A percentile compares a stretch with the other conserved stretches of the same genome.
Evolutionary conservation across 2,888 invertebrate genomes (phyloP).

Genomic region (Zele albiditarsus): DNA sequence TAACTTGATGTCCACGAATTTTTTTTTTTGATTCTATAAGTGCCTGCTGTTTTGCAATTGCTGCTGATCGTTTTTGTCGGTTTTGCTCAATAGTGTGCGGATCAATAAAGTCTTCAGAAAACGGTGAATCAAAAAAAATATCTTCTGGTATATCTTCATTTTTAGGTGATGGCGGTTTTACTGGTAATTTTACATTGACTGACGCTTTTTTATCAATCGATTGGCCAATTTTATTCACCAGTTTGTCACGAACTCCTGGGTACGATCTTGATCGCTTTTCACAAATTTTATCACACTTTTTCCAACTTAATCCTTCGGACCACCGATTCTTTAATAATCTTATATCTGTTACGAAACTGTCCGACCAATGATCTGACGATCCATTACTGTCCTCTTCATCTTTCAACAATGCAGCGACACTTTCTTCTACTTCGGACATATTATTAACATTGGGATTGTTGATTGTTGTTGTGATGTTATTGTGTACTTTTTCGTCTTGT

Average conservation of each 20-base stretch:
- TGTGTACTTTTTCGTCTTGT: not conserved
- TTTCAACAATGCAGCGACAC: slow-evolving; percentile 66
- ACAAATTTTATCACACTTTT: not conserved
- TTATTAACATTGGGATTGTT: slow-evolving; percentile 20
- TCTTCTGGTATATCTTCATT: slow-evolving; percentile 52
- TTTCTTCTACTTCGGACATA: slow-evolving; percentile 66
- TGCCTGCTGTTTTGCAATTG: slow-evolving; percentile 62
- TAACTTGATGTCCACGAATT: slow-evolving; percentile 54
- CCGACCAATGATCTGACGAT: slow-evolving; percentile 18
- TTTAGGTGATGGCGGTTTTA: slow-evolving; percentile 11
- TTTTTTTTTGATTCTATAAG: slow-evolving; percentile 60
- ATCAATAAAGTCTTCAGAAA: slow-evolving; percentile 41
- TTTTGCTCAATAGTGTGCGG: slow-evolving; percentile 40
- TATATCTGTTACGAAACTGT: not conserved
- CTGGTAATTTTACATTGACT: not conserved
- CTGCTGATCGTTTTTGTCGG: slow-evolving; percentile 58
- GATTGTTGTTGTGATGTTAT: not conserved
- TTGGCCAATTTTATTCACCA: not conserved
- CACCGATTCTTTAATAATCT: not conserved
- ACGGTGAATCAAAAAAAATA: slow-evolving; percentile 49
- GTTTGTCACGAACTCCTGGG: not conserved
- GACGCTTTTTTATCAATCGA: not conserved
- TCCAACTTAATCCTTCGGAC: not conserved
- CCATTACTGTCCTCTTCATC: slow-evolving; percentile 60
- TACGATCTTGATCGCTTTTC: slow-evolving; percentile 7